phyloP scores from a whole-genome alignment of 2,113 vertebrate species.

The Ceyx melanurus region DNA sequence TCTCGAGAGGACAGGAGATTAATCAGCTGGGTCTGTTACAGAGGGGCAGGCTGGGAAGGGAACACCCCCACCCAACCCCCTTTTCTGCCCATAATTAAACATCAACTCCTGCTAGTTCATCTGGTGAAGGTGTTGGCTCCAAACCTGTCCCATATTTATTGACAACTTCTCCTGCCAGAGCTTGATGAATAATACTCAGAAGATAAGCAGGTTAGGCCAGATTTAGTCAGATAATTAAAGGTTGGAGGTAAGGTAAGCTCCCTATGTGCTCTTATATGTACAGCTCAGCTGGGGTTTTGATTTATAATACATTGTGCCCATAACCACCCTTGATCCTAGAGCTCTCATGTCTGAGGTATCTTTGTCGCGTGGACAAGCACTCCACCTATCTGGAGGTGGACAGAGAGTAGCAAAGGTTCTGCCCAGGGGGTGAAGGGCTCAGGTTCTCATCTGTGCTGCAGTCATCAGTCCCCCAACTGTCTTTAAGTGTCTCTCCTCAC shows the following conservation, averaged over 20 bases:
- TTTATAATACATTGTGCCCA: not conserved
- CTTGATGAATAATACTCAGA: not conserved
- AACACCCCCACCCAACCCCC: rapidly evolving
- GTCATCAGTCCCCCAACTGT: not conserved
- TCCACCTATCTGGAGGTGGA: not conserved
- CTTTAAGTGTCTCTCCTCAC: rapidly evolving
- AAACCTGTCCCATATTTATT: not conserved
- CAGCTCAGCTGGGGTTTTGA: not conserved
- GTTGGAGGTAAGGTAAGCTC: not conserved
- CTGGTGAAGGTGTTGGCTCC: constrained; percentile 1
- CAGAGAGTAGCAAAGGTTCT: not conserved
- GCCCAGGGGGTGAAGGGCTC: rapidly evolving
- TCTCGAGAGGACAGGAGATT: not conserved
- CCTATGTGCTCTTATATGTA: not conserved
- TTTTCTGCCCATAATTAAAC: not conserved
- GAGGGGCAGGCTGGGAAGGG: not conserved
- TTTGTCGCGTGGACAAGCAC: not conserved
- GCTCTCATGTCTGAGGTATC: not conserved
- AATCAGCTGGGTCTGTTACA: not conserved
- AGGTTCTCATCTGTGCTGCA: rapidly evolving
- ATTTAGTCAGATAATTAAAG: constrained; percentile 25
- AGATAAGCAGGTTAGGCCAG: constrained; percentile 62
- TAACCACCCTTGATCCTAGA: not conserved
- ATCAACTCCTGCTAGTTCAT: not conserved
- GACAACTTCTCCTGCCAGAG: constrained; percentile 31